Percentiles rank a stretch among this genome's conserved stretches.
Conservation (phyloP, 2,888 invertebrate genomes). For the Salpingus planirostris region DNA sequence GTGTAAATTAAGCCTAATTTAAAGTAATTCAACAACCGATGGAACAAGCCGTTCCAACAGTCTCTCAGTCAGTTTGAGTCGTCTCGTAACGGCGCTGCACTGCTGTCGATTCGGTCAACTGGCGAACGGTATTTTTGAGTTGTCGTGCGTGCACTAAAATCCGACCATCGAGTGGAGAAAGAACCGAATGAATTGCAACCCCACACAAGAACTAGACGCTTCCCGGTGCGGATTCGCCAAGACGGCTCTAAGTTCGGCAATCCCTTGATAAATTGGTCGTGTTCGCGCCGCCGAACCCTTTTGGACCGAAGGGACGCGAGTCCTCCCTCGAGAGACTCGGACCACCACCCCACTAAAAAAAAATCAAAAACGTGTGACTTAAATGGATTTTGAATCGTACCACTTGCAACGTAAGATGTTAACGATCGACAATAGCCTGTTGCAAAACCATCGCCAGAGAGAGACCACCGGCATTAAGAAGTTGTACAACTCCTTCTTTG, state of each 20-base stretch:
- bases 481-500: constrained; percentile 80
- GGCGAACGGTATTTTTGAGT: too few relatives aligned
- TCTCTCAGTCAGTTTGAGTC: constrained; percentile 16
- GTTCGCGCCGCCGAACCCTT: constrained; percentile 14
- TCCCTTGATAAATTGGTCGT: constrained; percentile 9
- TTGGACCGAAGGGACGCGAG: constrained; percentile 19
- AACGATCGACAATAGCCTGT: constrained; percentile 63
- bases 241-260: constrained; percentile 26
- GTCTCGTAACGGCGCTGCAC: too few relatives aligned
- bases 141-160: too few relatives aligned
- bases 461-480: constrained; percentile 81
- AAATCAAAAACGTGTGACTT: too few relatives aligned
- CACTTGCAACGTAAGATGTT: constrained; percentile 50
- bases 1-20: constrained; percentile 36
- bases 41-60: constrained; percentile 19
- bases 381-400: constrained; percentile 41
- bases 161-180: too few relatives aligned
- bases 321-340: constrained; percentile 17
- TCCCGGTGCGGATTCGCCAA: constrained; percentile 31
- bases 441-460: constrained; percentile 73
- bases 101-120: too few relatives aligned
- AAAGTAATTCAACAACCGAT: constrained; percentile 29
- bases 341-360: too few relatives aligned
- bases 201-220: too few relatives aligned
- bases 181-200: constrained; percentile 9